phyloP scores from a whole-genome alignment of 2,888 invertebrate species.

The Meiosimyza platycephala region DNA sequence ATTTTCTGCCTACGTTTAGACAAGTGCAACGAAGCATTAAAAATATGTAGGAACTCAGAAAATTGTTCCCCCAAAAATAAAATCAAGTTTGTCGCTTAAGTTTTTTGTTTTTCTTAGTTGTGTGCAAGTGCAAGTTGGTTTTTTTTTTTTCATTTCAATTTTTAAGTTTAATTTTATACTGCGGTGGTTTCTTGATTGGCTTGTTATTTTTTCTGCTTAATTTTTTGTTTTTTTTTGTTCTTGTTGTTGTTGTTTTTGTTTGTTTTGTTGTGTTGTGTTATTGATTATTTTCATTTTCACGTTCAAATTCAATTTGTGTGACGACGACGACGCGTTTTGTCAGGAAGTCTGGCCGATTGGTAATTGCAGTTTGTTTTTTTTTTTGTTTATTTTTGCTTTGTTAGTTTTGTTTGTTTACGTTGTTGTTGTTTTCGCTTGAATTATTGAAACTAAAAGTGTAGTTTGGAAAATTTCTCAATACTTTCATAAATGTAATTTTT shows the following conservation, averaged over 20 bases:
- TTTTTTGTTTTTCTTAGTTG: constrained; percentile 35
- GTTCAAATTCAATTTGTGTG: constrained; percentile 6
- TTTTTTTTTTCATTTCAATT: background rate
- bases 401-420: background rate
- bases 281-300: constrained; percentile 4
- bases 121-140: background rate
- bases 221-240: background rate
- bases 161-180: background rate
- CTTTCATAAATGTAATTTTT: no score
- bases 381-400: background rate
- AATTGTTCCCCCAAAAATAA: constrained; percentile 12
- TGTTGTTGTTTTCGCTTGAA: constrained; percentile 34
- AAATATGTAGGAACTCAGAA: constrained; percentile 34
- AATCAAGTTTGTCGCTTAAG: constrained; percentile 42
- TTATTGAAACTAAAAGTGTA: constrained; percentile 57
- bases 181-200: constrained; percentile 2
- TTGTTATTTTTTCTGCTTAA: constrained; percentile 18
- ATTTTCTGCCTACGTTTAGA: constrained; percentile 1
- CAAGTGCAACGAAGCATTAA: constrained; percentile 25
- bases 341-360: background rate
- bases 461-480: no score
- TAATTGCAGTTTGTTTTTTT: no score
- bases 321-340: constrained; percentile 6
- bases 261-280: background rate
- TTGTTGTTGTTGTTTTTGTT: background rate